These are phyloP conservation scores for Sorex fumeus DNA, from an alignment of 2,113 vertebrate species.

Conservation along the genomic window DNA sequence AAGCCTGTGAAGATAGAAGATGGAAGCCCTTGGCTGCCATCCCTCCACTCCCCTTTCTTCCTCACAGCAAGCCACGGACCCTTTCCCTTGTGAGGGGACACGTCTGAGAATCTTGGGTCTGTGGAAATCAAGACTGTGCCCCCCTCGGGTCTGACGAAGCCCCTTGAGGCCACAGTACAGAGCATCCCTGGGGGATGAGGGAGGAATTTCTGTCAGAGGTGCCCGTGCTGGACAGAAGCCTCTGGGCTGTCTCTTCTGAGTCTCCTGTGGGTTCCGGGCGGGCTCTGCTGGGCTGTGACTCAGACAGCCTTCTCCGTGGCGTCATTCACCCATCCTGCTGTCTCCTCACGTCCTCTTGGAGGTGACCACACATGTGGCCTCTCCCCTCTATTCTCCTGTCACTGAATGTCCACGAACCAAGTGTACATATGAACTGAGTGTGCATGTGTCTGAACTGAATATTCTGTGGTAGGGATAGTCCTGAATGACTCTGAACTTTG, in stretches of 20 bases:
- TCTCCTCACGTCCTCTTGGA: not conserved
- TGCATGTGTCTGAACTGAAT: no score
- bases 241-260: not conserved
- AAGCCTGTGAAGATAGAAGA: not conserved
- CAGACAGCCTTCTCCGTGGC: not conserved
- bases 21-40: not conserved
- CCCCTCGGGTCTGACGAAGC: not conserved
- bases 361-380: not conserved
- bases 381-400: rapidly evolving
- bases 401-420: no score
- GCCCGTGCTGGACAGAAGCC: not conserved
- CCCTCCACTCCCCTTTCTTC: not conserved
- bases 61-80: not conserved
- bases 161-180: not conserved
- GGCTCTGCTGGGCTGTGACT: rapidly evolving
- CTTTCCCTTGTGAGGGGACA: no score
- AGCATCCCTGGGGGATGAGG: not conserved
- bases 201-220: not conserved
- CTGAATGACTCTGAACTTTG: not conserved
- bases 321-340: not conserved
- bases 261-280: not conserved
- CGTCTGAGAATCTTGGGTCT: not conserved
- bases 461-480: no score
- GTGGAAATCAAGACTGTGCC: not conserved
- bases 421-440: no score